These are phyloP conservation scores for Camarhynchus parvulus DNA, from an alignment of 2,113 vertebrate genomes.

Conservation along the genomic window DNA sequence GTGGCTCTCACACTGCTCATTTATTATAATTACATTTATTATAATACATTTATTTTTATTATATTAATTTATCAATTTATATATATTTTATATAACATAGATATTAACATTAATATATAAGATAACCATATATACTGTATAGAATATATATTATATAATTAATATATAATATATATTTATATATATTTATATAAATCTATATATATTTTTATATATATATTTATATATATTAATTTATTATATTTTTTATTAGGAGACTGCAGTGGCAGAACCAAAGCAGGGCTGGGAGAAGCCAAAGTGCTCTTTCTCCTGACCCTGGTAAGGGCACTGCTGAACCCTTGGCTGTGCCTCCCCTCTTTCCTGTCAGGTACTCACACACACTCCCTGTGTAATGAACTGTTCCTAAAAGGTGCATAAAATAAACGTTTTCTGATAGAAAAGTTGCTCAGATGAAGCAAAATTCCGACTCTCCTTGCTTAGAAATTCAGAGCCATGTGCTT, in stretches of 20 bases:
- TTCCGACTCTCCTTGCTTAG: not conserved
- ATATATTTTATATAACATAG: too few species aligned
- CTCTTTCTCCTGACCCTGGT: not conserved
- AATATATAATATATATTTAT: too few species aligned
- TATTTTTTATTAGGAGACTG: not conserved
- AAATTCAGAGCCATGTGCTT: not conserved
- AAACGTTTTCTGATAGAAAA: not conserved
- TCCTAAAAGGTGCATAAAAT: not conserved
- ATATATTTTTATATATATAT: too few species aligned
- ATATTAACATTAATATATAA: too few species aligned
- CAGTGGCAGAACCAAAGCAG: not conserved
- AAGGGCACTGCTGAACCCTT: not conserved
- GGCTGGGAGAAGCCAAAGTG: not conserved
- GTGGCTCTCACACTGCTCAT: not conserved
- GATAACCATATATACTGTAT: too few species aligned
- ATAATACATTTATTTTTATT: not conserved
- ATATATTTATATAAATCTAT: too few species aligned
- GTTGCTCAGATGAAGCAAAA: not conserved
- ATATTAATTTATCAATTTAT: not conserved
- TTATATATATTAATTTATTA: not conserved
- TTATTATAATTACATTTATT: not conserved
- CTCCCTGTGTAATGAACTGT: accelerated
- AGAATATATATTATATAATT: too few species aligned
- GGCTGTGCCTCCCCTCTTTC: not conserved
- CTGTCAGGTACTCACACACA: accelerated